Evolutionary conservation across 2,797 vertebrate species (phyloP).

Genomic region (Mus minutoides): DNA sequence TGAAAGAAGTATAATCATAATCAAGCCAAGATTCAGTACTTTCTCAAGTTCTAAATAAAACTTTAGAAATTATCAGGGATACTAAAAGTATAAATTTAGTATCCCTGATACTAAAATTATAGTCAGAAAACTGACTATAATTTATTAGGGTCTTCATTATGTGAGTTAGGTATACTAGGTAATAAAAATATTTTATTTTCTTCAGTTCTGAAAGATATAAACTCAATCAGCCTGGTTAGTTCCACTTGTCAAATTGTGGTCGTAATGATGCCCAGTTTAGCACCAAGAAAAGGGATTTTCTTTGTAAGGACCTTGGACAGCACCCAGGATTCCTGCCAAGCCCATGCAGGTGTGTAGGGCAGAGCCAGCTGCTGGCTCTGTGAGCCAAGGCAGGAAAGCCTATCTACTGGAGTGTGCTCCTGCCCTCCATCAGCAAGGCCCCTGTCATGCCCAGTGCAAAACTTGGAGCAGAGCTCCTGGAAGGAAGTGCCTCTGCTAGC

Average conservation of each 20-base stretch:
- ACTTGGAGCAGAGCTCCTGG: background rate
- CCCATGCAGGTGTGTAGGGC: background rate
- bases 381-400: background rate
- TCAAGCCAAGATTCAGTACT: background rate
- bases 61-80: constrained; percentile 27
- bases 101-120: too few relatives aligned
- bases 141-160: background rate
- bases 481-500: background rate
- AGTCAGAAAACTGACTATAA: background rate
- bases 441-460: background rate
- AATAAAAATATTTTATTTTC: background rate
- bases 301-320: constrained; percentile 13
- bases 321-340: background rate
- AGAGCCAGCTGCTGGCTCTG: too few relatives aligned
- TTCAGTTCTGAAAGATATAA: constrained; percentile 41
- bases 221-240: background rate
- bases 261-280: constrained; percentile 29
- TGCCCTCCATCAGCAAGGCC: background rate
- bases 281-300: constrained; percentile 8
- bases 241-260: background rate
- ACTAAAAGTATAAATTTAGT: too few relatives aligned
- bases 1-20: background rate
- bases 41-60: constrained; percentile 45
- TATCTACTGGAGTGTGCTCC: background rate
- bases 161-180: constrained; percentile 30